Evolutionary conservation across 2,888 invertebrate genomes (phyloP), one percentile per base, ranked within the genome.

Genomic region (Criorhina ranunculi): DNA sequence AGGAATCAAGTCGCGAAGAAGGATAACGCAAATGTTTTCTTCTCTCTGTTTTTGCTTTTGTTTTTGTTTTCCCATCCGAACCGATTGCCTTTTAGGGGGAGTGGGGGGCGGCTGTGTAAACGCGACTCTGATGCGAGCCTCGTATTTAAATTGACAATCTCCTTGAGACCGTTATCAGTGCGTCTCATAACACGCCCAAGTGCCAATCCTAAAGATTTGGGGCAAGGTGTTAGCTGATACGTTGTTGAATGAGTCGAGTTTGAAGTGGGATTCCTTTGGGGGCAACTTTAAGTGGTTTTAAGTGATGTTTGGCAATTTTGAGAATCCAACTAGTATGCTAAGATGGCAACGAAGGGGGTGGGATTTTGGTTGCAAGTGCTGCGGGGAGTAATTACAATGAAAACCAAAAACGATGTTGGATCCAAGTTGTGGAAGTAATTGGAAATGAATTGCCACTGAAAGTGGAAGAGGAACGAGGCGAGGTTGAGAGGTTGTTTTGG

Each of bases 101-200:
- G n/a, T n/a, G n/a, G n/a, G n/a, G n/a, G n/a, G n/a, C n/a, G n/a
- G n/a, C n/a, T n/a, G n/a, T 49, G 24, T 44, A 37, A 37, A 33
- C 19, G 40, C 57, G 42, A n/a, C 64, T n/a, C n/a, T 51, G 35
- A 31, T 44, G 62, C 62, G 64, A 46, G 78, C 12, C 44, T 67
- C 40, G 62, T 81, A 81, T 78, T 83, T 49, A 72, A 83, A 83
- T 83, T 83, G 82, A 83, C 82, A 83, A 83, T 83, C 82, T 78
- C 72, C 82, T 83, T 72, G 82, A 77, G 78, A 78, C 78, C 69
- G 83, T 83, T 83, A 83, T 83, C 83, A 78, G 83, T 83, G 83
- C 78, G 83, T 83, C 78, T 83, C 78, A 83, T 83, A 83, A 78
- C 73, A 83, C 42, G 78, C 66, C 49, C 69, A 78, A 83, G 78